Evolutionary conservation across 2,888 invertebrate species (phyloP), one percentile per base, ranked within the genome.

Genomic region (Thelaira solivaga): DNA sequence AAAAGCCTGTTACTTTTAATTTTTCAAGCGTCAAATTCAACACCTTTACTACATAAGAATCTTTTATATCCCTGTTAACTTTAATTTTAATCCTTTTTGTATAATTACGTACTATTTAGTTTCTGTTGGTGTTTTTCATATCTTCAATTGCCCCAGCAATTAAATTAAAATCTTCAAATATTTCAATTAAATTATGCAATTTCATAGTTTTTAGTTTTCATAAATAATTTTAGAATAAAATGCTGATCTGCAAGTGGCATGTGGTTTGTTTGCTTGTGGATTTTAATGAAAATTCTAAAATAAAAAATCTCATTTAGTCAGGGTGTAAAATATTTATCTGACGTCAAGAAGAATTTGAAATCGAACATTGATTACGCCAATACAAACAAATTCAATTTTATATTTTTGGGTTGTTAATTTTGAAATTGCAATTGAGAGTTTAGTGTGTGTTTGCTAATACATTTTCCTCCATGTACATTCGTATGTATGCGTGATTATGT

Each of bases 331-430:
- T 41, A 39, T 29, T 6, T n/a, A n/a, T 43, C 49, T 71, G 71
- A 71, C 74, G 74, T 74, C 59, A 74, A 53, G 49, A 62, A 51
- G 8, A 68, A 47, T n/a, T n/a, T n/a, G n/a, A 55, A 62, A 62
- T 36, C 39, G 13, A 47, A 31, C 39, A 62, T 41, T 55, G 62
- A 62, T 55, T 53, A 16, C 24, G 43, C 10, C 10, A 34, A 45
- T 49, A 20, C 43, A 4, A 24, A 41, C 22, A 59, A 11, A 20
- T 45, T 61, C 10, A 51, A 36, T 43, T 62, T 43, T 36, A n/a
- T 45, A 45, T 7, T 41, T 53, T 36, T 53, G 10, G 20, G 39
- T 47, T 39, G 20, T 55, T 55, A 55, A 55, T 55, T 31, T 64
- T 11, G 16, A 64, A 64, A 45, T 39, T 55, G 39, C 55, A 64